Evolutionary conservation across 1,140 invertebrate genomes (phyloP).

Genomic region (Drosophila rhopaloa): DNA sequence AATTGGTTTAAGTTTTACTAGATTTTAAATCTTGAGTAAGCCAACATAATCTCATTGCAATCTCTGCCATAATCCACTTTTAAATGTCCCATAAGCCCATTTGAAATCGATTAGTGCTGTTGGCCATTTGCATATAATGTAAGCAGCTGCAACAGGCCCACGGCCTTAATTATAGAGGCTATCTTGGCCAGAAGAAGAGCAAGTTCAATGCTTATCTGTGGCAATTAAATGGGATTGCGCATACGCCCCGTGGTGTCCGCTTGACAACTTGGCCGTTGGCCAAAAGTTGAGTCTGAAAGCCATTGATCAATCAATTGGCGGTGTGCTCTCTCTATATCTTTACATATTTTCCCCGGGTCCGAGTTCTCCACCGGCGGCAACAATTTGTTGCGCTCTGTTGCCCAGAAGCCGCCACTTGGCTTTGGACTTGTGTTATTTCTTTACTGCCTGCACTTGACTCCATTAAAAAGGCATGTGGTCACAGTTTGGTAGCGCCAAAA

Average conservation of each 20-base stretch:
- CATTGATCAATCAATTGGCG: conserved; percentile 72
- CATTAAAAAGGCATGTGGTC: conserved; percentile 64
- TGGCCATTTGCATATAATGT: not conserved
- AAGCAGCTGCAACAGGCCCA: conserved; percentile 38
- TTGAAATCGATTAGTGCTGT: conserved; percentile 32
- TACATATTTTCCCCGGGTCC: not conserved
- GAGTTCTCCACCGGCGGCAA: conserved; percentile 30
- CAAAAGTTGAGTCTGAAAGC: conserved; percentile 62
- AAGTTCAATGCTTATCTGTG: conserved; percentile 75
- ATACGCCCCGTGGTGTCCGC: conserved; percentile 60
- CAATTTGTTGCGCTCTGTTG: conserved; percentile 71
- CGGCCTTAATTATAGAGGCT: conserved; percentile 62
- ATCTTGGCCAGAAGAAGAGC: conserved; percentile 27
- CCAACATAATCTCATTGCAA: not conserved
- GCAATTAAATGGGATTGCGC: conserved; percentile 67
- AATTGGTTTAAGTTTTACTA: not conserved
- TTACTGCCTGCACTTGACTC: conserved; percentile 70
- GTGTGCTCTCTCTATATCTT: not conserved
- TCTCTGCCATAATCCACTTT: conserved; percentile 21
- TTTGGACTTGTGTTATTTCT: conserved; percentile 1
- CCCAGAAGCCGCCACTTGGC: conserved; percentile 40
- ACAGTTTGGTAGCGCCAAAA: conserved; percentile 70
- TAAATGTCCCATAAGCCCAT: conserved; percentile 22
- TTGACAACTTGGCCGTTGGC: conserved; percentile 63
- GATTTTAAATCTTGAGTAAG: not conserved